Evolutionary conservation across 1,140 invertebrate genomes (phyloP).

Genomic region (Notospermus geniculatus): DNA sequence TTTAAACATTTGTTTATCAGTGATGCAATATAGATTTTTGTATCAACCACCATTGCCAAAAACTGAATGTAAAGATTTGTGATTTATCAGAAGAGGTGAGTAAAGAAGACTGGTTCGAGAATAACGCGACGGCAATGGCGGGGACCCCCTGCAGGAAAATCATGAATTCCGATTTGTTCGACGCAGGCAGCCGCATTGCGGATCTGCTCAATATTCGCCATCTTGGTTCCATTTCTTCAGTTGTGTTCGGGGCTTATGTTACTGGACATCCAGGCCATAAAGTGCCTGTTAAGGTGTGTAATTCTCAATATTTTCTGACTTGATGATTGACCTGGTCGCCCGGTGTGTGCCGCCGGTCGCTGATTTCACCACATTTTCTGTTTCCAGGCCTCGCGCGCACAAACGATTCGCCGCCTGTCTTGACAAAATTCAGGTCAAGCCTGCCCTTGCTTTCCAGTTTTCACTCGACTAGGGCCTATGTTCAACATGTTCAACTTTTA

Average conservation of each 20-base stretch:
- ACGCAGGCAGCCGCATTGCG: conserved; percentile 47
- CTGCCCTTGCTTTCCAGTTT: no score
- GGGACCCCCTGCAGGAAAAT: conserved; percentile 55
- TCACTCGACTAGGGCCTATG: no score
- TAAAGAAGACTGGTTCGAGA: background rate
- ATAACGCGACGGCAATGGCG: conserved; percentile 46
- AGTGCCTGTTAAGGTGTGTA: conserved; percentile 13
- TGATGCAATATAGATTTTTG: no score
- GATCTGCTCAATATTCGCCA: conserved; percentile 46
- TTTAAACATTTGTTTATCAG: no score
- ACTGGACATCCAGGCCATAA: conserved; percentile 10
- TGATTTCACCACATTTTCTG: background rate
- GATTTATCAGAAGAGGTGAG: no score
- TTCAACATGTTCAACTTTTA: no score
- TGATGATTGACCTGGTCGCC: background rate
- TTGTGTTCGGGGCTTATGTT: conserved; percentile 8
- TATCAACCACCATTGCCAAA: no score
- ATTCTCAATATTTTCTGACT: background rate
- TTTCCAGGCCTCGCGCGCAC: background rate
- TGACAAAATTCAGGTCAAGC: no score
- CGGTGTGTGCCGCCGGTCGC: background rate
- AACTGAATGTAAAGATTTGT: no score
- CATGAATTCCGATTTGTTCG: conserved; percentile 53
- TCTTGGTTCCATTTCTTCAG: conserved; percentile 35
- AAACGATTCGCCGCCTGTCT: no score